phyloP scores from a whole-genome alignment of 2,888 invertebrate genomes.

The Corythucha ciliata region DNA sequence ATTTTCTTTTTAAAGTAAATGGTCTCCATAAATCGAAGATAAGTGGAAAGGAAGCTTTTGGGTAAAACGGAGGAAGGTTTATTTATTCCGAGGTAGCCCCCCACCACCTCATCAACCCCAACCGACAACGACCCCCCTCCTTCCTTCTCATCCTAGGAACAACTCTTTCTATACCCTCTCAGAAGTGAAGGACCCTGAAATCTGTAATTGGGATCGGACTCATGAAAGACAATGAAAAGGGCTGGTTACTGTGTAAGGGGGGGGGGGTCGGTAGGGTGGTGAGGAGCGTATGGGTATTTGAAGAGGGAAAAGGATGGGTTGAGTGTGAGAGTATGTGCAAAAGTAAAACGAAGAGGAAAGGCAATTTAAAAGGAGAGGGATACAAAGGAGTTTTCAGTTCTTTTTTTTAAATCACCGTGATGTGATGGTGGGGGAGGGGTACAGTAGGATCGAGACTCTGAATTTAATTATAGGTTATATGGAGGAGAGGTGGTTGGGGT shows the following conservation, averaged over 20 bases:
- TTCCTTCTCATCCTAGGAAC: no score
- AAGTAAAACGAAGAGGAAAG: conserved; percentile 26
- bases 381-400: no score
- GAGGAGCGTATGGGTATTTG: background rate
- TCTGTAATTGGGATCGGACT: conserved; percentile 30
- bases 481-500: background rate
- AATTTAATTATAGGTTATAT: conserved; percentile 29
- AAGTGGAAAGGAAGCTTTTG: no score
- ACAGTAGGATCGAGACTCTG: conserved; percentile 22
- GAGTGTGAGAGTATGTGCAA: conserved; percentile 19
- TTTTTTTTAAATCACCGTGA: no score
- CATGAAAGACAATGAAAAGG: conserved; percentile 8
- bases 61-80: no score
- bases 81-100: no score
- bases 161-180: no score
- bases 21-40: no score
- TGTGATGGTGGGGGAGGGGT: conserved; percentile 10
- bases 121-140: no score
- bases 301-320: conserved; percentile 15
- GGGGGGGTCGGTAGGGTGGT: background rate
- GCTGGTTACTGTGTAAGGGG: background rate
- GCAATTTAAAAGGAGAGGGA: conserved; percentile 30
- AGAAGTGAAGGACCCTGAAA: conserved; percentile 12
- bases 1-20: no score
- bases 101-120: no score